Percentiles rank a stretch among this genome's conserved stretches.
phyloP scores from a whole-genome alignment of 2,113 vertebrate species.

The Zosterops hypoxanthus region DNA sequence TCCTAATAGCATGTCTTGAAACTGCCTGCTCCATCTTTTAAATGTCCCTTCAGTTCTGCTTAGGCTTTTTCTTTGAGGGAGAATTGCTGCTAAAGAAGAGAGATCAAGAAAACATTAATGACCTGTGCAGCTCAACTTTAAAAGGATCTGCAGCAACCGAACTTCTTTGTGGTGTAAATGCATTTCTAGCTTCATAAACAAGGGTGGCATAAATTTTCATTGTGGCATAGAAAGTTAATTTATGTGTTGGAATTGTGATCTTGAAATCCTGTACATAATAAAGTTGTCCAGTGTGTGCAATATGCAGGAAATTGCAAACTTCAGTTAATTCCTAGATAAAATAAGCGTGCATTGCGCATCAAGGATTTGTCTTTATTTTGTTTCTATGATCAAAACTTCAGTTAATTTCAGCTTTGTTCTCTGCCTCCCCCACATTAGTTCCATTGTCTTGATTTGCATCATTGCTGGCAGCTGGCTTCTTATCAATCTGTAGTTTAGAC shows the following conservation, averaged over 20 bases:
- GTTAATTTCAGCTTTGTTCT: conserved; percentile 60
- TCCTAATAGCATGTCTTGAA: background rate
- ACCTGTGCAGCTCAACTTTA: background rate
- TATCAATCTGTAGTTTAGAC: conserved; percentile 72
- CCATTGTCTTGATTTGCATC: conserved; percentile 70
- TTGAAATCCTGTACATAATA: background rate
- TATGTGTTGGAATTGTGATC: background rate
- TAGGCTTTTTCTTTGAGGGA: background rate
- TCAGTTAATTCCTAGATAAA: conserved; percentile 65
- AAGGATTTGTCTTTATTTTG: conserved; percentile 43
- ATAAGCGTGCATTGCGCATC: conserved; percentile 67
- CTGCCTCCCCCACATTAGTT: conserved; percentile 26
- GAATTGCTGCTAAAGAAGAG: background rate
- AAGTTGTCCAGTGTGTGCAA: background rate
- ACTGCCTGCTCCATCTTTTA: background rate
- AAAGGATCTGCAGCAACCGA: background rate
- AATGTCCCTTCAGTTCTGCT: background rate
- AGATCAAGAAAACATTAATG: conserved; percentile 6
- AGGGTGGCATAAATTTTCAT: background rate
- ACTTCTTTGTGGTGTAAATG: conserved; percentile 2
- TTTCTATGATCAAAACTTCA: conserved; percentile 66
- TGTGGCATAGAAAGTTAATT: background rate
- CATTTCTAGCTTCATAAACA: conserved; percentile 20
- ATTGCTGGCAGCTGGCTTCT: conserved; percentile 71
- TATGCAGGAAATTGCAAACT: conserved; percentile 5